These are phyloP conservation scores for Rhopalosiphum maidis DNA, from an alignment of 1,140 invertebrate species.

Conservation along the genomic window DNA sequence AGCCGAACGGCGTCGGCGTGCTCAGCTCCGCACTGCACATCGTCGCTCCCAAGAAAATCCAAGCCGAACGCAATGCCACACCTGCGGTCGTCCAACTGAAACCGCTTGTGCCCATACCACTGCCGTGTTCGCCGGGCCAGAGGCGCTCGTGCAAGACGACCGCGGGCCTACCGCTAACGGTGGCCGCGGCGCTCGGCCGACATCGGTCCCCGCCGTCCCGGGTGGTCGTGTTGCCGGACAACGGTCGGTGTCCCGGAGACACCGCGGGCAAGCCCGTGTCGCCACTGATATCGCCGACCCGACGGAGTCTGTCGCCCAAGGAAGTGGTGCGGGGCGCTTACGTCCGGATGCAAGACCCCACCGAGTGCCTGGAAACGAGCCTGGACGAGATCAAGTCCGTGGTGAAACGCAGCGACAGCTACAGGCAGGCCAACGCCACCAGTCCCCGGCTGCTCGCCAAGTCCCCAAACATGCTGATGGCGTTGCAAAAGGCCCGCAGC, in stretches of 20 bases:
- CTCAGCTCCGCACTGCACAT: not conserved
- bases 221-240: slow-evolving; percentile 45
- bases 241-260: not conserved
- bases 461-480: slow-evolving; percentile 60
- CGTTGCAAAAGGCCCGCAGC: slow-evolving; percentile 60
- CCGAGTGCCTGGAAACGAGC: slow-evolving; percentile 59
- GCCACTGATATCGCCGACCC: slow-evolving; percentile 51
- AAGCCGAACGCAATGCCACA: not conserved
- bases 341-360: slow-evolving; percentile 60
- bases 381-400: slow-evolving; percentile 62
- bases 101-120: slow-evolving; percentile 37
- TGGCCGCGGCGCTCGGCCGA: not conserved
- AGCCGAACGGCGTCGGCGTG: not conserved
- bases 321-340: slow-evolving; percentile 60
- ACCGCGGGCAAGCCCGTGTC: slow-evolving; percentile 18
- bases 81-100: not conserved
- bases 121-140: slow-evolving; percentile 27
- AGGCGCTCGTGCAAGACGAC: not conserved
- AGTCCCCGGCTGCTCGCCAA: slow-evolving; percentile 32
- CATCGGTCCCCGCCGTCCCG: not conserved
- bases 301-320: slow-evolving; percentile 53
- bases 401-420: slow-evolving; percentile 83
- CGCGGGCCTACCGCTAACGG: not conserved
- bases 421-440: slow-evolving; percentile 76
- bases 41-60: not conserved